Evolutionary conservation across 2,888 invertebrate species (phyloP), one percentile per base, ranked within the genome.

Genomic region (Sinopyrophorus schimmeli): DNA sequence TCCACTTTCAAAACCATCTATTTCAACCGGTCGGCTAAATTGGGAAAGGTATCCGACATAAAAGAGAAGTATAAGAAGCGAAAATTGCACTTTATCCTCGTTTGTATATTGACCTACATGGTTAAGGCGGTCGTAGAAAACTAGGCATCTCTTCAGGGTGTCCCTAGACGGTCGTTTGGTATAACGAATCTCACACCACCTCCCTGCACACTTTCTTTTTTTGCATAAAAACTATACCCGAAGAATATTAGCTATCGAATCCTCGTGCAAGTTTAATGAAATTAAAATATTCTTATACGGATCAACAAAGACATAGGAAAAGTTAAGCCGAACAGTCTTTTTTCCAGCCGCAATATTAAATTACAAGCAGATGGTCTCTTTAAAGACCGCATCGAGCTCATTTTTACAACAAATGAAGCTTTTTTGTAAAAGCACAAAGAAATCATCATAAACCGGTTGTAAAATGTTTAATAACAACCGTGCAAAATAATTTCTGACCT

Each of bases 171-270:
- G 48, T 59, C 59, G 61, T 61, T 61, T 52, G 53, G 52, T 53
- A 61, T 61, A 61, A 61, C 61, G 61, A 61, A 61, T 61, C 61
- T 55, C 54, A 52, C 57, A 47, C 48, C 46, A 43, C 46, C 54
- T 40, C 28, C 46, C 51, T 43, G 37, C 39, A 43, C 52, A n/a
- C n/a, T n/a, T 47, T 49, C 44, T 42, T 44, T 41, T n/a, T 55
- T 55, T 58, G 60, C 60, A 60, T 60, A 54, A 57, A 55, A 60
- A 60, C 54, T 57, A 60, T 54, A 48, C 32, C 54, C 53, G n/a
- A 58, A 57, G 60, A 57, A 60, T 60, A 60, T 58, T 55, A 58
- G 57, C 60, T 60, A 58, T 52, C n/a, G n/a, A n/a, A n/a, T n/a
- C n/a, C n/a, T n/a, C n/a, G n/a, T n/a, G n/a, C n/a, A n/a, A n/a